These are phyloP conservation scores for Petromus typicus DNA, from an alignment of 2,113 vertebrate genomes.

Conservation along the genomic window DNA sequence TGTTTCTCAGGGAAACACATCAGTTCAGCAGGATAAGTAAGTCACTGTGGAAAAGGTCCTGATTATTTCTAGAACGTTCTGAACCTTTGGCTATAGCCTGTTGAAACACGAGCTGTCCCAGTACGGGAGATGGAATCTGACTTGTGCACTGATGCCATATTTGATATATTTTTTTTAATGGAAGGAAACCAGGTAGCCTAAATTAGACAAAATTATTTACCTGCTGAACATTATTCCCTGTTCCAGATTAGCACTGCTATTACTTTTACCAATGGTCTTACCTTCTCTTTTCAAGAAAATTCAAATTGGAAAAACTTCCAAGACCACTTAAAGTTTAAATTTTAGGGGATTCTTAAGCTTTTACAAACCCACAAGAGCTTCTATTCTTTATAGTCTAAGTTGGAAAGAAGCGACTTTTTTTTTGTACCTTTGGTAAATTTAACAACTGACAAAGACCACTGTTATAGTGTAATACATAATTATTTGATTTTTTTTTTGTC, in stretches of 20 bases:
- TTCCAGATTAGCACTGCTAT: slow-evolving; percentile 62
- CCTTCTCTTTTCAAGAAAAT: slow-evolving; percentile 21
- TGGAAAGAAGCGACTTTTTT: slow-evolving; percentile 15
- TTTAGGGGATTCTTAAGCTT: slow-evolving; percentile 13
- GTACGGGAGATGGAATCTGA: slow-evolving; percentile 64
- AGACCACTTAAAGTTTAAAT: slow-evolving; percentile 15
- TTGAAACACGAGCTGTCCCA: slow-evolving; percentile 61
- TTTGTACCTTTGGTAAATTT: background rate
- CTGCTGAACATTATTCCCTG: slow-evolving; percentile 86
- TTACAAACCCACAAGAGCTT: background rate
- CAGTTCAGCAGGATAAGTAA: slow-evolving; percentile 91
- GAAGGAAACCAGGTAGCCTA: slow-evolving; percentile 38
- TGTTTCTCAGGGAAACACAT: slow-evolving; percentile 88
- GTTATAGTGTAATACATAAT: background rate
- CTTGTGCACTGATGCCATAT: slow-evolving; percentile 18
- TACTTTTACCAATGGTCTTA: slow-evolving; percentile 60
- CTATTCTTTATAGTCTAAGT: background rate
- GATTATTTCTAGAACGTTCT: slow-evolving; percentile 48
- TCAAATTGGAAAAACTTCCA: slow-evolving; percentile 37
- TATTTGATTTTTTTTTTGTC: background rate
- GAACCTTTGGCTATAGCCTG: slow-evolving; percentile 60
- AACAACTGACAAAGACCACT: background rate
- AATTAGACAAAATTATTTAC: slow-evolving; percentile 79
- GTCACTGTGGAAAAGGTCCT: slow-evolving; percentile 83
- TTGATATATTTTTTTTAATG: slow-evolving; percentile 67